Base-by-base conservation (phyloP, 2,797 vertebrate genomes). In the Loris lydekkerianus region DNA sequence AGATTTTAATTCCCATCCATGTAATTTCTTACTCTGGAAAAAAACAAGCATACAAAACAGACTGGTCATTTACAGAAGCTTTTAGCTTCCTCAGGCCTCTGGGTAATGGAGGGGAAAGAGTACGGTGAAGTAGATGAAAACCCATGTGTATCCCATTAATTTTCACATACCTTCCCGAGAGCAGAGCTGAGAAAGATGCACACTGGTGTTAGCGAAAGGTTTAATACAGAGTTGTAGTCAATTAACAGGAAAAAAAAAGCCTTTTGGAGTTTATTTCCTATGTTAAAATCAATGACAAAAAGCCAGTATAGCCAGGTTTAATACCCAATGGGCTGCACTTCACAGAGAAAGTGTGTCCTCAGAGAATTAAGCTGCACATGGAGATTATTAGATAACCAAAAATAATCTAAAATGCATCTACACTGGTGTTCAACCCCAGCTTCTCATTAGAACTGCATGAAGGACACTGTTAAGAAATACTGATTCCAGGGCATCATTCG, bases 261-360 rank as follows among this genome's bases (percentile, higher is more conserved):
- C n/a, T 67, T 82, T 34, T 15, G 7, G 31, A 46, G 75, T 91
- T 96, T 78, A 92, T 84, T 89, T 94, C 70, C 89, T 92, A 73
- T 46, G 23, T 60, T 80, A 80, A 97, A 96, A 93, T 97, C 94
- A 92, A 94, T 96, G 53, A 83, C 34, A 77, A 96, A 84, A 87
- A 82, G 43, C 20, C 56, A 46, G 18, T 18, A 83, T 17, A 92
- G 34, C 27, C 40, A 85, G 20, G 49, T 43, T 91, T 69, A 49
- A 82, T n/a, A 92, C 56, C 86, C 49, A 67, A 85, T 5, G 63
- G 58, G 29, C 67, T 70, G 21, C 43, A 43, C 53, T 29, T 77
- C 58, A 77, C 49, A 77, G 72, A 91, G 89, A 29, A 85, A 78
- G 86, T 40, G 20, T 61, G 43, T 82, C 81, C 80, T 89, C 29